These are phyloP conservation scores for Himalopsyche tibetana DNA, from an alignment of 2,888 invertebrate genomes.

Conservation along the genomic window DNA sequence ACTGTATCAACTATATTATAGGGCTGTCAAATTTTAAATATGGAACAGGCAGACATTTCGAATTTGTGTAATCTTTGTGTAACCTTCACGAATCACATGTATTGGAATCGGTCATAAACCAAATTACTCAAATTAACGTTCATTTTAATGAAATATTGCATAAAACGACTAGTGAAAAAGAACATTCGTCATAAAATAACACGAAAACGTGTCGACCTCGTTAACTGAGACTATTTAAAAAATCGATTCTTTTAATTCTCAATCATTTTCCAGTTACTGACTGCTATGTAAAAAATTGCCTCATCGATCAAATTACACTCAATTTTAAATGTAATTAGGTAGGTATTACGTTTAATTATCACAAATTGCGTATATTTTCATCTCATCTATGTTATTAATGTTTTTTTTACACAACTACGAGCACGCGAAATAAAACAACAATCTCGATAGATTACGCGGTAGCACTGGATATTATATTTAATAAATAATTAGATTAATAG, in stretches of 20 bases:
- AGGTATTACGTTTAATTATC: no score
- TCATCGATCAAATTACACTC: background rate
- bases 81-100: background rate
- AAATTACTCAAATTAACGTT: background rate
- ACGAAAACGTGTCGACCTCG: constrained; percentile 34
- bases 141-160: background rate
- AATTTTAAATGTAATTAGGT: background rate
- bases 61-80: no score
- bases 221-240: background rate
- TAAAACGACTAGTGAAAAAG: background rate
- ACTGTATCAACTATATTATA: background rate
- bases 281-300: background rate
- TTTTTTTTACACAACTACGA: no score
- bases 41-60: no score
- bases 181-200: constrained; percentile 20
- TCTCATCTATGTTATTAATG: no score
- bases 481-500: no score
- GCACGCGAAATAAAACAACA: no score
- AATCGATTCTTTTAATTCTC: background rate
- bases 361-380: no score
- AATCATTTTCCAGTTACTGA: background rate
- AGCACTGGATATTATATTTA: no score
- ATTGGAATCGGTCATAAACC: background rate
- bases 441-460: no score
- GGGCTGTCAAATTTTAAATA: background rate